These are phyloP conservation scores for Scomber japonicus DNA, from an alignment of 2,113 vertebrate species.

Conservation along the genomic window DNA sequence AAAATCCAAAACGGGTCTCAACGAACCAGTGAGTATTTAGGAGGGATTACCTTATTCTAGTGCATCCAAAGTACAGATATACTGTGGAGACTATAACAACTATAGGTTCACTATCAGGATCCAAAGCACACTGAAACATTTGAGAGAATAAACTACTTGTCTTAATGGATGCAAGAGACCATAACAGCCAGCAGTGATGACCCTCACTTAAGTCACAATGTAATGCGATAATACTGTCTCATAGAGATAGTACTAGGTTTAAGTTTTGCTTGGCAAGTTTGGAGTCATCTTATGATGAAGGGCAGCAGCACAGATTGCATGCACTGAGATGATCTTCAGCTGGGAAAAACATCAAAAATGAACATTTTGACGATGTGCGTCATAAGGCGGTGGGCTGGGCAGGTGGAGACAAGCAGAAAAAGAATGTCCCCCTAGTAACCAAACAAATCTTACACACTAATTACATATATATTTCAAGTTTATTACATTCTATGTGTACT, in stretches of 20 bases:
- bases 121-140: conserved; percentile 9
- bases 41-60: conserved; percentile 50
- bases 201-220: conserved; percentile 23
- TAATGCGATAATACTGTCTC: conserved; percentile 32
- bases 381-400: neutral
- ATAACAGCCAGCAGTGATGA: conserved; percentile 4
- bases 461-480: neutral
- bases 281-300: neutral
- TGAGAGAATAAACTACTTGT: conserved; percentile 31
- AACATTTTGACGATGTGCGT: neutral
- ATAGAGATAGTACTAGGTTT: neutral
- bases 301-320: neutral
- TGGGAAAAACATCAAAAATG: conserved; percentile 1
- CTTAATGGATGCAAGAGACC: conserved; percentile 5
- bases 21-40: conserved; percentile 39
- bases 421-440: too few relatives aligned
- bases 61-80: conserved; percentile 48
- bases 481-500: too few relatives aligned
- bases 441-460: neutral
- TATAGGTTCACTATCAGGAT: conserved; percentile 26
- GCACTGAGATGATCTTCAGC: neutral
- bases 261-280: conserved; percentile 35
- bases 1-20: conserved; percentile 34
- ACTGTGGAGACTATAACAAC: neutral
- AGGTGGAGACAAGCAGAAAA: too few relatives aligned